Evolutionary conservation across 2,888 invertebrate genomes (phyloP).

Genomic region (Epinotia bilunana): DNA sequence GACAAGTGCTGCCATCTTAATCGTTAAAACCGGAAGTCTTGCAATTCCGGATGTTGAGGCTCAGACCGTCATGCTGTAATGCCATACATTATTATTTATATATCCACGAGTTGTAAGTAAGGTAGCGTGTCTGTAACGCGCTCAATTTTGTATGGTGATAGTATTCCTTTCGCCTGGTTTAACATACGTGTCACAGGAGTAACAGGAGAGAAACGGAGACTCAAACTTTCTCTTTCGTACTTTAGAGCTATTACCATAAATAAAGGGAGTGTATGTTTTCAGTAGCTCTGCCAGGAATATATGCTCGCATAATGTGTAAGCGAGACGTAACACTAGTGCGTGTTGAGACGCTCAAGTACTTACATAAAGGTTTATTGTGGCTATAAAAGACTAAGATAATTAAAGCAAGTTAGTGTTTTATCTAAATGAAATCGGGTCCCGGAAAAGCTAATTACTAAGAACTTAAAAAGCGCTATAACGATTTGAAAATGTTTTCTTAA

Average conservation of each 20-base stretch:
- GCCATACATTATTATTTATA: neutral
- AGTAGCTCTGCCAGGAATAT: too few species aligned
- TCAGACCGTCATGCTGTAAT: neutral
- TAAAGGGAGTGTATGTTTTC: too few species aligned
- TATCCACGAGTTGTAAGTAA: neutral
- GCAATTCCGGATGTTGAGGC: neutral
- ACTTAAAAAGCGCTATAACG: neutral
- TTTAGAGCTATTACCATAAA: too few species aligned
- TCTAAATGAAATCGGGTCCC: neutral
- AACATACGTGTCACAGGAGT: too few species aligned
- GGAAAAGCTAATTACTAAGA: neutral
- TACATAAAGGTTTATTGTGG: too few species aligned
- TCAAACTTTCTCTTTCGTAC: too few species aligned
- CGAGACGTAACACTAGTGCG: too few species aligned
- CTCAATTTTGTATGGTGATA: too few species aligned
- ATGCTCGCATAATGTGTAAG: too few species aligned
- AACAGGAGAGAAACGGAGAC: too few species aligned
- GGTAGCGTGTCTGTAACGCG: neutral
- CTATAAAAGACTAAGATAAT: neutral
- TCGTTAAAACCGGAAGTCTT: conserved; percentile 10
- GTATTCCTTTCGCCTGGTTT: too few species aligned
- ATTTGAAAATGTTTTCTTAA: conserved; percentile 1
- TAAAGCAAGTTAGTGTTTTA: conserved; percentile 5
- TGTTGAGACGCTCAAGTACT: too few species aligned
- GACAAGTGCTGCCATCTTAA: conserved; percentile 13